phyloP scores from a whole-genome alignment of 2,113 vertebrate species.

The Sciurus niger region DNA sequence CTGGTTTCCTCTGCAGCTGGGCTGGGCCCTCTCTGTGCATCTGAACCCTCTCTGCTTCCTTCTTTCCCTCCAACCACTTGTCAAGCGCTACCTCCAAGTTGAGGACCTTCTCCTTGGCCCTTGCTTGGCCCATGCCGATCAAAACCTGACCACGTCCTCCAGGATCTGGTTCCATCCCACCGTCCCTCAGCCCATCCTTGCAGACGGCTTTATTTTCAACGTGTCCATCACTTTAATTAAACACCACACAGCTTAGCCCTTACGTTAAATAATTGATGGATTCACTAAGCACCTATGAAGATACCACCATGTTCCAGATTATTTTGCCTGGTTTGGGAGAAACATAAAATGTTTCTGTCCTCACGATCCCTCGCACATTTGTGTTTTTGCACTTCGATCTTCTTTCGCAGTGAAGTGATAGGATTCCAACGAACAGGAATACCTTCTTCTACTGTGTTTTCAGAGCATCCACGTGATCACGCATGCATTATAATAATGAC shows the following conservation, averaged over 20 bases:
- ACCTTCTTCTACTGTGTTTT: background rate
- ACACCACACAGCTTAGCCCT: background rate
- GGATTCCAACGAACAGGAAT: background rate
- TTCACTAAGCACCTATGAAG: conserved; percentile 36
- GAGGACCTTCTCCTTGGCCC: background rate
- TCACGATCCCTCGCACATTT: background rate
- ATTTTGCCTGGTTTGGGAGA: background rate
- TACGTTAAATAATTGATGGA: conserved; percentile 23
- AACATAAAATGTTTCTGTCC: background rate
- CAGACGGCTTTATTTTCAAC: background rate
- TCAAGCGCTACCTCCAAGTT: background rate
- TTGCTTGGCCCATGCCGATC: too few species aligned
- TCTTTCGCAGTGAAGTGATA: background rate
- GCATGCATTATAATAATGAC: background rate
- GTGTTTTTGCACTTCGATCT: background rate
- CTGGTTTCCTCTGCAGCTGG: background rate
- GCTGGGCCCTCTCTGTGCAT: background rate
- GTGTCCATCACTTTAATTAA: conserved; percentile 46
- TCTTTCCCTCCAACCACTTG: background rate
- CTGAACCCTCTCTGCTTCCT: background rate
- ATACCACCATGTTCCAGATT: background rate
- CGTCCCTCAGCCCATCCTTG: background rate
- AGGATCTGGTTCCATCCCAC: background rate
- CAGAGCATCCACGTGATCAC: background rate
- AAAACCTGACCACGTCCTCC: background rate